A percentile compares a stretch with the other conserved stretches of the same genome.
phyloP scores from a whole-genome alignment of 1,140 invertebrate genomes.

The Acromyrmex echinatior region DNA sequence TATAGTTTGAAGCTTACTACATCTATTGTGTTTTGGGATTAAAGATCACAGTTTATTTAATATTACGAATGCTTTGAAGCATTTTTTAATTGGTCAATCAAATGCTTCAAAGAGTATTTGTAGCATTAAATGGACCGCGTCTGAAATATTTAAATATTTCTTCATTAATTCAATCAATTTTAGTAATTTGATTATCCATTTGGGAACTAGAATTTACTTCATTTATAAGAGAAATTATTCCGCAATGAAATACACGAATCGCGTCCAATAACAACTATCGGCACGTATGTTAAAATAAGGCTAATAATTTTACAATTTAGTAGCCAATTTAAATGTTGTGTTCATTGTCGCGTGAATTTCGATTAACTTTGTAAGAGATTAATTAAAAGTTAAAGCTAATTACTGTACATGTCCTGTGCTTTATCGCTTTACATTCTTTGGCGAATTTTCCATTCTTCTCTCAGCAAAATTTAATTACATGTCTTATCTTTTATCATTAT shows the following conservation, averaged over 20 bases:
- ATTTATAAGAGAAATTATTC: not conserved
- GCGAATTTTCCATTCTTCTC: not conserved
- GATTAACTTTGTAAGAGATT: constrained; percentile 37
- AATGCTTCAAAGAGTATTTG: too few species aligned
- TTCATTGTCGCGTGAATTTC: constrained; percentile 28
- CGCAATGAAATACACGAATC: not conserved
- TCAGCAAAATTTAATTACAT: constrained; percentile 4
- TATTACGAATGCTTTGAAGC: too few species aligned
- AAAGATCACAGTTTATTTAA: too few species aligned
- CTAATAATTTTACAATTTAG: constrained; percentile 48
- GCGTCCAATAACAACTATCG: not conserved
- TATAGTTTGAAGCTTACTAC: too few species aligned
- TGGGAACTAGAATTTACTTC: not conserved
- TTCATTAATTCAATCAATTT: constrained; percentile 23
- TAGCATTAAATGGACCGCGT: too few species aligned
- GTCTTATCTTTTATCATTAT: not conserved
- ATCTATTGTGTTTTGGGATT: too few species aligned
- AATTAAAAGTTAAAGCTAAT: constrained; percentile 55
- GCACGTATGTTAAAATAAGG: not conserved
- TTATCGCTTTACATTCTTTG: not conserved
- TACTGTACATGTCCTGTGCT: not conserved
- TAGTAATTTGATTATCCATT: not conserved
- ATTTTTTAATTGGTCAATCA: too few species aligned
- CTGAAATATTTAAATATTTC: not conserved
- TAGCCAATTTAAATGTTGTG: constrained; percentile 36